Evolutionary conservation across 1,140 invertebrate species (phyloP).

Genomic region (Tetranychus cinnabarinus): DNA sequence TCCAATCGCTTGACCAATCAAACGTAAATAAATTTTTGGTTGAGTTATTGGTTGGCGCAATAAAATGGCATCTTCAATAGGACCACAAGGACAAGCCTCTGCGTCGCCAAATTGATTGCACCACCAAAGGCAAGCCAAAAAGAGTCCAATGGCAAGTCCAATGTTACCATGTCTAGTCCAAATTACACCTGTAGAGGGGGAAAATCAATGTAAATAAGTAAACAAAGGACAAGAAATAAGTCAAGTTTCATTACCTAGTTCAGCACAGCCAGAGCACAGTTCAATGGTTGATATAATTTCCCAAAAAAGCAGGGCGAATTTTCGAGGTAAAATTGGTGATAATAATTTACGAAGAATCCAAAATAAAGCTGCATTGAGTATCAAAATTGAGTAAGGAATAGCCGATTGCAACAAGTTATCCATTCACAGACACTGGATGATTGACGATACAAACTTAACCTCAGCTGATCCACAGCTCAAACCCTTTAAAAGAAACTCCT

Average conservation of each 20-base stretch:
- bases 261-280: constrained; percentile 14
- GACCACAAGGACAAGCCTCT: constrained; percentile 13
- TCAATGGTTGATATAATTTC: constrained; percentile 16
- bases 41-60: constrained; percentile 4
- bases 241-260: constrained; percentile 12
- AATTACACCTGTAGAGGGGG: too few species aligned
- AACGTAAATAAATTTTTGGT: constrained; percentile 3
- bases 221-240: neutral
- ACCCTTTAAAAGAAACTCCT: too few species aligned
- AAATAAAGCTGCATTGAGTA: constrained; percentile 11
- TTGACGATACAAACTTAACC: too few species aligned
- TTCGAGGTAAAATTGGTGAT: constrained; percentile 4
- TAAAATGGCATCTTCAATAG: constrained; percentile 12
- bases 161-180: constrained; percentile 9
- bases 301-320: constrained; percentile 4
- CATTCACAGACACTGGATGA: too few species aligned
- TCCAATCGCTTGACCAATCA: constrained; percentile 11
- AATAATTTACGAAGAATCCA: constrained; percentile 5
- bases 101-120: constrained; percentile 11
- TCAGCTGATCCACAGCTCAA: too few species aligned
- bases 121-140: constrained; percentile 13
- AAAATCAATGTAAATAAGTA: neutral
- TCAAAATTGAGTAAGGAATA: constrained; percentile 12
- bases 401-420: neutral
- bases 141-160: constrained; percentile 8